Conservation (phyloP, 2,797 vertebrate species). For the Heterohyrax brucei region DNA sequence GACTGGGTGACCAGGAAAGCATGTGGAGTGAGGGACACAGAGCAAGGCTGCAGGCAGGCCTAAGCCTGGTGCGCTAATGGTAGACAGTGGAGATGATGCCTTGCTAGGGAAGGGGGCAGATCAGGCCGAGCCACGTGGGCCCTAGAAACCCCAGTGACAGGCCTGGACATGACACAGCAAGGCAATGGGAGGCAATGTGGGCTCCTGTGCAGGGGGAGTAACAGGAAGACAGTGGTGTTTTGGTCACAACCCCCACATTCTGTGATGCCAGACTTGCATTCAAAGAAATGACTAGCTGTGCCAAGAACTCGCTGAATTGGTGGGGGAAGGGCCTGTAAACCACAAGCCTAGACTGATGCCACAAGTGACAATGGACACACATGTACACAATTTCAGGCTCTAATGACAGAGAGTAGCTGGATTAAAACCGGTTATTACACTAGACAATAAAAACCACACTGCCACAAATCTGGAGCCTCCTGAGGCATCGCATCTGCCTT, state of each 20-base stretch:
- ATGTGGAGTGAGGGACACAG: not conserved
- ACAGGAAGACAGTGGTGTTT: slow-evolving; percentile 80
- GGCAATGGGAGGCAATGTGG: not conserved
- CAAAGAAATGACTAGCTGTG: slow-evolving; percentile 82
- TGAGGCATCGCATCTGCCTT: not conserved
- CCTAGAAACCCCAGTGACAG: not conserved
- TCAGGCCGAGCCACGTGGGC: not conserved
- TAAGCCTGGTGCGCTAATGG: not conserved
- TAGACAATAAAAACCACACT: slow-evolving; percentile 65
- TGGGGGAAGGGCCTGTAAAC: slow-evolving; percentile 58
- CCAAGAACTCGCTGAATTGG: slow-evolving; percentile 79
- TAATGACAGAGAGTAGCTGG: slow-evolving; percentile 35
- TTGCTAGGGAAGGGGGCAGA: not conserved
- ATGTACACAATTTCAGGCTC: slow-evolving; percentile 36
- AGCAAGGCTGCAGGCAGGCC: not conserved
- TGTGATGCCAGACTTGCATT: slow-evolving; percentile 78
- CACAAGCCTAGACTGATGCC: slow-evolving; percentile 78
- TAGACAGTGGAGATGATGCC: not conserved
- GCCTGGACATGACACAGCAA: slow-evolving; percentile 24
- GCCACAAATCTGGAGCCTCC: slow-evolving; percentile 50
- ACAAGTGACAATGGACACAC: slow-evolving; percentile 65
- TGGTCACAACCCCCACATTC: slow-evolving; percentile 66
- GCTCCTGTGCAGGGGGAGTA: slow-evolving; percentile 24
- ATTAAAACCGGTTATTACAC: not conserved
- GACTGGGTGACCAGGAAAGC: not conserved